Evolutionary conservation across 2,113 vertebrate genomes (phyloP).

Genomic region (Mobula hypostoma): DNA sequence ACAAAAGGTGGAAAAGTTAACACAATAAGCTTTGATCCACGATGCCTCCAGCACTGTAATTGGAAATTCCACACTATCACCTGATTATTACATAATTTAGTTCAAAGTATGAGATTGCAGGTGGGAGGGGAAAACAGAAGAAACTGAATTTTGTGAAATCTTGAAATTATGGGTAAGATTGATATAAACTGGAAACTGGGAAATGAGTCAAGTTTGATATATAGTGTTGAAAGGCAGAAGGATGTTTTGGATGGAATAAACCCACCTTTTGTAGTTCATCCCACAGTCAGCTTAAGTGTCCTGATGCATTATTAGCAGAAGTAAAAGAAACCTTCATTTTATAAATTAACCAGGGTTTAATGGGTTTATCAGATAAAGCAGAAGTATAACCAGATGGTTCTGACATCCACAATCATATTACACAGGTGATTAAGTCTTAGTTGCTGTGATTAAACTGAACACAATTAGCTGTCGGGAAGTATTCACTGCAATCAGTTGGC

Average conservation of each 20-base stretch:
- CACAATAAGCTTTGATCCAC: not conserved
- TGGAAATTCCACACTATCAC: not conserved
- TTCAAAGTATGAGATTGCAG: not conserved
- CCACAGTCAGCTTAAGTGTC: not conserved
- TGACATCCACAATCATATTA: conserved; percentile 46
- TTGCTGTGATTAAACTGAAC: conserved; percentile 62
- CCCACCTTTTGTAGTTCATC: too few relatives aligned
- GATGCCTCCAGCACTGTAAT: not conserved
- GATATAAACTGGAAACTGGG: too few relatives aligned
- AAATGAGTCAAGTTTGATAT: not conserved
- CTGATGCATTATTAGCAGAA: too few relatives aligned
- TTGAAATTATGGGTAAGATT: not conserved
- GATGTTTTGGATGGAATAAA: too few relatives aligned
- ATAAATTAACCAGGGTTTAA: not conserved
- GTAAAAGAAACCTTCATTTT: not conserved
- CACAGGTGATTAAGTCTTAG: conserved; percentile 59
- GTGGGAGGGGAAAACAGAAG: not conserved
- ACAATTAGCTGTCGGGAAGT: conserved; percentile 62
- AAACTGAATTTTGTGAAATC: not conserved
- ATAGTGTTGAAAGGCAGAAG: too few relatives aligned
- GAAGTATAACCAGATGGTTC: conserved; percentile 54
- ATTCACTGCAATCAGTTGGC: conserved; percentile 60
- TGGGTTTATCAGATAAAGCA: conserved; percentile 15
- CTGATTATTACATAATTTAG: not conserved
- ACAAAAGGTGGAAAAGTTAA: too few relatives aligned